Conservation (phyloP, 2,888 invertebrate genomes). For the Parnassius apollo region DNA sequence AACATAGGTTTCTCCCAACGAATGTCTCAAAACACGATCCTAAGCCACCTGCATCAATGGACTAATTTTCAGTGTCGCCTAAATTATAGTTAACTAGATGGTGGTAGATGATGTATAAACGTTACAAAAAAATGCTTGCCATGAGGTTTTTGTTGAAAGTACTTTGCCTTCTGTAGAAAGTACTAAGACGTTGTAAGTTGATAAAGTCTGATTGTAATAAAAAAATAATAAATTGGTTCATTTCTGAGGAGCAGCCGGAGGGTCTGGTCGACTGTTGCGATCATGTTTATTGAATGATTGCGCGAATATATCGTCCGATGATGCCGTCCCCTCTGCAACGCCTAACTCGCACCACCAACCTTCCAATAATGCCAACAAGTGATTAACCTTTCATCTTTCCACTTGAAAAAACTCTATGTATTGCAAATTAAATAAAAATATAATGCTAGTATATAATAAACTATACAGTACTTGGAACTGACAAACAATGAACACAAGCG, state of each 20-base stretch:
- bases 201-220: no score
- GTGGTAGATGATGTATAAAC: no score
- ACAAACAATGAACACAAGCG: constrained; percentile 49
- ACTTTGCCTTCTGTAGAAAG: no score
- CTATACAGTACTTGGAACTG: constrained; percentile 33
- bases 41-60: no score
- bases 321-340: constrained; percentile 55
- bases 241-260: constrained; percentile 69
- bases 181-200: no score
- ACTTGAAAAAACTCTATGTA: constrained; percentile 26
- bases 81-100: no score
- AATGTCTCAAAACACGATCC: no score
- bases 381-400: constrained; percentile 60
- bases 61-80: no score
- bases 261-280: constrained; percentile 75
- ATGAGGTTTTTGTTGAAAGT: no score
- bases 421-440: constrained; percentile 7
- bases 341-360: constrained; percentile 48
- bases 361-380: constrained; percentile 57
- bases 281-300: constrained; percentile 80
- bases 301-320: constrained; percentile 71
- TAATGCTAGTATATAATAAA: constrained; percentile 6
- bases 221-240: constrained; percentile 31
- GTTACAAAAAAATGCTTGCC: no score
- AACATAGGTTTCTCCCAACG: no score